Conservation (phyloP, 92 coral and sea anemone genomes). For the Heteractis magnifica region DNA sequence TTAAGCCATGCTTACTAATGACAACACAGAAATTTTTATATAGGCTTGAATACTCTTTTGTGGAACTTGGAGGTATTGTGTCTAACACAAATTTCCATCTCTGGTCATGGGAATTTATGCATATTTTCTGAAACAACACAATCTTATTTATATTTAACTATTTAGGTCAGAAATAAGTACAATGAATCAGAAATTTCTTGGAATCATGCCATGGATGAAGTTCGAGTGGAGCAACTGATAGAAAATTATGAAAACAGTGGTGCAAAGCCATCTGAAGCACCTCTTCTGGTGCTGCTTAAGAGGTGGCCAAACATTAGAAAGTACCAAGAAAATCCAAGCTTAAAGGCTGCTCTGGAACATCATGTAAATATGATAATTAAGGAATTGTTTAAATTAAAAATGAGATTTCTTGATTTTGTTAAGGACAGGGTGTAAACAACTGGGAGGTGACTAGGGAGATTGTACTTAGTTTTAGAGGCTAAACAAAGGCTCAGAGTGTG, state of each 20-base stretch:
- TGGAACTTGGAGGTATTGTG: no score
- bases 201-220: constrained; percentile 88
- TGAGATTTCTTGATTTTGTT: not conserved
- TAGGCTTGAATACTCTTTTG: no score
- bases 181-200: constrained; percentile 54
- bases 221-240: constrained; percentile 60
- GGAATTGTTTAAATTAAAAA: not conserved
- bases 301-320: constrained; percentile 70
- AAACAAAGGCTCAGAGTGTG: no score
- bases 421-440: not conserved
- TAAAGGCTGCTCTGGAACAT: constrained; percentile 64
- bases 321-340: constrained; percentile 57
- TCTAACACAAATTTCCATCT: not conserved
- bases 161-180: constrained; percentile 75
- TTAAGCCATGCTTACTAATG: no score
- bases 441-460: no score
- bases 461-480: no score
- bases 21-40: no score
- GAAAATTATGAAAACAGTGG: constrained; percentile 61
- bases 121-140: not conserved
- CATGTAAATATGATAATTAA: constrained; percentile 9
- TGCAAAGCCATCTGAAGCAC: constrained; percentile 47
- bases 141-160: not conserved
- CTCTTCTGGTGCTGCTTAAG: constrained; percentile 68
- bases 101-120: not conserved